A percentile compares a stretch with the other conserved stretches of the same genome.
Conservation (phyloP, 2,797 vertebrate genomes). For the Parauchenoglanis punctatus region DNA sequence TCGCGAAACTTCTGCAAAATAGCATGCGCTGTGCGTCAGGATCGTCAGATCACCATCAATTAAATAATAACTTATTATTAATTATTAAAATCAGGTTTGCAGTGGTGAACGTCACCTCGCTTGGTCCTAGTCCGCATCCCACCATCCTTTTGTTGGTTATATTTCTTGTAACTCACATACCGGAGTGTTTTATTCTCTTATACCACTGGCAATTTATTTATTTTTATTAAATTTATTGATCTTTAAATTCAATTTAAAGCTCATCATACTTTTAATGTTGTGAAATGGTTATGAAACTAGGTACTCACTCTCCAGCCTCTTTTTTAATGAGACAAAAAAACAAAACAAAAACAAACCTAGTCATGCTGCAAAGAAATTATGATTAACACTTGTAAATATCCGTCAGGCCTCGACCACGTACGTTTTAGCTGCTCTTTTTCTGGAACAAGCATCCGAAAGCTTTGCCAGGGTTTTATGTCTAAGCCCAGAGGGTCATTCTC, state of each 20-base stretch:
- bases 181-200: neutral
- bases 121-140: neutral
- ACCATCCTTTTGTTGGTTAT: neutral
- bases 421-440: neutral
- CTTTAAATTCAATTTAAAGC: neutral
- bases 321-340: neutral
- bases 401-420: neutral
- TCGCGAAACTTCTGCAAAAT: too few species aligned
- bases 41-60: too few species aligned
- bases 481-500: constrained; percentile 76
- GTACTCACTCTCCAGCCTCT: neutral
- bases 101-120: neutral
- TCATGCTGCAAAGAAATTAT: neutral
- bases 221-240: neutral
- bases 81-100: neutral
- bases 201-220: neutral
- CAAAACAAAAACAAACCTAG: too few species aligned
- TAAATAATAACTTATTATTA: too few species aligned
- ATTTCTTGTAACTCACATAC: neutral
- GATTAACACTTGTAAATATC: neutral
- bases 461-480: constrained; percentile 43
- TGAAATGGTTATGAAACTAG: neutral
- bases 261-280: neutral
- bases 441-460: constrained; percentile 10
- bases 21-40: too few species aligned